A percentile compares a stretch with the other conserved stretches of the same genome.
Conservation (phyloP, 2,888 invertebrate genomes). For the Hedya salicella region DNA sequence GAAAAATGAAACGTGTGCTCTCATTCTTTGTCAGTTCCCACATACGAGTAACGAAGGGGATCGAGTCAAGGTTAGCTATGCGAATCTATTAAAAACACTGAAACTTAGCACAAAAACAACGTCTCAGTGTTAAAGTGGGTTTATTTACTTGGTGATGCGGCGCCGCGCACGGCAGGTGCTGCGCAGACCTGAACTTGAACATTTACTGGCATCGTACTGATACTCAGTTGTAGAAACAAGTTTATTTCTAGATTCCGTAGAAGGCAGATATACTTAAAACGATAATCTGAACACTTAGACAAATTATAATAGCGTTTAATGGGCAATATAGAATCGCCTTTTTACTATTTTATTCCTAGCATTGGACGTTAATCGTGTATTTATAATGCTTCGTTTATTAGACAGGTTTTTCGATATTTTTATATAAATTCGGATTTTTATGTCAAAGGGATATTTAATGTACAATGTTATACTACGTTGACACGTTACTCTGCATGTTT, state of each 20-base stretch:
- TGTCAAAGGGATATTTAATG: too few species aligned
- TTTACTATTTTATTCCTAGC: not conserved
- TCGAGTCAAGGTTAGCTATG: conserved; percentile 76
- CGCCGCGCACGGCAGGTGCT: conserved; percentile 67
- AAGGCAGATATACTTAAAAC: conserved; percentile 22
- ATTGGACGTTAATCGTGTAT: not conserved
- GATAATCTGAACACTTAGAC: not conserved
- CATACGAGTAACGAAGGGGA: conserved; percentile 71
- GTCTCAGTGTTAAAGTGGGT: conserved; percentile 66
- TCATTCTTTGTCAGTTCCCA: conserved; percentile 70
- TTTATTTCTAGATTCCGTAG: conserved; percentile 35
- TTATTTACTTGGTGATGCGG: conserved; percentile 65
- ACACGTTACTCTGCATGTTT: too few species aligned
- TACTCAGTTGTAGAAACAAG: conserved; percentile 27
- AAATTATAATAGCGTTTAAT: conserved; percentile 29
- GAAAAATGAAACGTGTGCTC: conserved; percentile 69
- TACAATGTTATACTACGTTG: too few species aligned
- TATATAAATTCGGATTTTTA: too few species aligned
- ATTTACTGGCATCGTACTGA: conserved; percentile 35
- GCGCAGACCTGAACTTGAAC: conserved; percentile 66
- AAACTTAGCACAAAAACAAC: conserved; percentile 68
- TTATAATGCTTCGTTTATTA: not conserved
- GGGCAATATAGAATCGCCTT: not conserved
- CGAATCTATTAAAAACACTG: conserved; percentile 76
- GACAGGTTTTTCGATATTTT: not conserved